These are phyloP conservation scores for Phoenicopterus ruber DNA, from an alignment of 2,113 vertebrate genomes.

Conservation along the genomic window DNA sequence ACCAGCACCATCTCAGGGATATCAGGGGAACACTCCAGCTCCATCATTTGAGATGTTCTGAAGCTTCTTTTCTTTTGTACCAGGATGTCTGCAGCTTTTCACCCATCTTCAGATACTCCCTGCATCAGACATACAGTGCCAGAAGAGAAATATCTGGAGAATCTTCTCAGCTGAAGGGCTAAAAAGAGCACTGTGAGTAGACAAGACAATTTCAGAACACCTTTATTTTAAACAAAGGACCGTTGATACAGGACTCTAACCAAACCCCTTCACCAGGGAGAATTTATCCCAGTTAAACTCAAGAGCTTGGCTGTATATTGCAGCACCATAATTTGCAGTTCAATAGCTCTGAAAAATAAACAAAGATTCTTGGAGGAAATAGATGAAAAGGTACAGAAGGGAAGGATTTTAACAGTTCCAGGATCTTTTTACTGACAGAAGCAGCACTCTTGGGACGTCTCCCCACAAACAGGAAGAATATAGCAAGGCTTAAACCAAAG, in stretches of 20 bases:
- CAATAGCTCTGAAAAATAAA: not conserved
- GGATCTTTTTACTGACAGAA: not conserved
- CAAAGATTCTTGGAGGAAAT: not conserved
- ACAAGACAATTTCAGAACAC: not conserved
- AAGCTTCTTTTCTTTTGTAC: not conserved
- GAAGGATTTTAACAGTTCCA: not conserved
- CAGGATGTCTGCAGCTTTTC: not conserved
- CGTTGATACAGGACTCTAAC: not conserved
- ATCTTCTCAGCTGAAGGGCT: not conserved
- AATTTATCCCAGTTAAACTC: not conserved
- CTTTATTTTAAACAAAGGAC: not conserved
- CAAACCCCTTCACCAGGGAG: not conserved
- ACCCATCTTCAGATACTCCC: not conserved
- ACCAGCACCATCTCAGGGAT: not conserved
- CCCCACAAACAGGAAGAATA: not conserved
- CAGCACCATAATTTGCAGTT: not conserved
- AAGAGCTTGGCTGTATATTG: not conserved
- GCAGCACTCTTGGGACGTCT: not conserved
- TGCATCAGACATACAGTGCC: not conserved
- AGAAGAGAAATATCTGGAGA: not conserved
- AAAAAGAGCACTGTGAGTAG: not conserved
- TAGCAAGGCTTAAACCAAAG: not conserved
- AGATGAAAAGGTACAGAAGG: not conserved
- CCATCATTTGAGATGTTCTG: not conserved
- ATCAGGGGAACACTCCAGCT: not conserved